These are phyloP conservation scores for Parelbella ahira DNA, from an alignment of 2,888 invertebrate genomes.

Conservation along the genomic window DNA sequence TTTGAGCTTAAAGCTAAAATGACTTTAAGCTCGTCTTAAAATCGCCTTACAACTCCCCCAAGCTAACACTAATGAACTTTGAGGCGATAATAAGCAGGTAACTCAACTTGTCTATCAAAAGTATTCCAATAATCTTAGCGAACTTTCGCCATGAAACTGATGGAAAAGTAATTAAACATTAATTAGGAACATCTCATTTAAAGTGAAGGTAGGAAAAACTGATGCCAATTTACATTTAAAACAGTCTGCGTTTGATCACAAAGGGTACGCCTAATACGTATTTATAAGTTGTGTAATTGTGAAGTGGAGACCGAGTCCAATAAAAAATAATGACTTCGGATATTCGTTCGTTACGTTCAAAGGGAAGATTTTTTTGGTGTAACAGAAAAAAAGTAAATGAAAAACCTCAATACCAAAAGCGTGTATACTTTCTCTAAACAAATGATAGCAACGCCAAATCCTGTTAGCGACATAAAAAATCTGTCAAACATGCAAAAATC, in stretches of 20 bases:
- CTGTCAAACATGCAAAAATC: too few species aligned
- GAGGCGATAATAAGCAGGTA: too few species aligned
- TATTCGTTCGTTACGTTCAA: conserved; percentile 8
- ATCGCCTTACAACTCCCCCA: too few species aligned
- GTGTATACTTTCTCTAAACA: conserved; percentile 13
- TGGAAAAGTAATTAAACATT: conserved; percentile 12
- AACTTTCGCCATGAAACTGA: conserved; percentile 7
- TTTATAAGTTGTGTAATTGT: conserved; percentile 20
- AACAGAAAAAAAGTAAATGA: neutral
- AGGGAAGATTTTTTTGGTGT: neutral
- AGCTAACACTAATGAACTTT: too few species aligned
- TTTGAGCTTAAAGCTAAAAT: too few species aligned
- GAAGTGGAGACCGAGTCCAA: conserved; percentile 8
- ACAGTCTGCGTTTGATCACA: conserved; percentile 7
- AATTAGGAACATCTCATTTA: conserved; percentile 17
- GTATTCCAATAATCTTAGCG: too few species aligned
- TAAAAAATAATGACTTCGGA: conserved; percentile 18
- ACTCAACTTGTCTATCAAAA: too few species aligned
- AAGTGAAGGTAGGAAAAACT: conserved; percentile 6
- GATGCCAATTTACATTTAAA: conserved; percentile 17
- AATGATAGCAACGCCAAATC: conserved; percentile 8
- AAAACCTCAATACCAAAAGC: neutral
- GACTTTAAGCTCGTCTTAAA: too few species aligned
- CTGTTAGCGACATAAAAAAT: too few species aligned
- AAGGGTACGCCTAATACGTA: conserved; percentile 16